Evolutionary conservation across 2,797 vertebrate genomes (phyloP).

Genomic region (Sitta carolinensis): DNA sequence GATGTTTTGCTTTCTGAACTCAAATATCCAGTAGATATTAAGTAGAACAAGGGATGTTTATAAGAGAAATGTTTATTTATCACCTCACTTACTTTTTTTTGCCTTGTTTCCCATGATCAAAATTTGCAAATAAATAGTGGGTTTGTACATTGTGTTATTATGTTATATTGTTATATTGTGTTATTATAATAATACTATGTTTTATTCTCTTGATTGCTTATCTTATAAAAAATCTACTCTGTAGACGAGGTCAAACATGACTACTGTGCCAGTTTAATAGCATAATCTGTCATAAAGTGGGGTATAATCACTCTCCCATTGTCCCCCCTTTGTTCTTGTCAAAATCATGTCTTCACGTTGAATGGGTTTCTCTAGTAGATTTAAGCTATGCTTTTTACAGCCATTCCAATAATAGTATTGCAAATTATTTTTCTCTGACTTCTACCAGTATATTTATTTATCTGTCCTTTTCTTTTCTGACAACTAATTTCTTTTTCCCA

Average conservation of each 20-base stretch:
- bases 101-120: not conserved
- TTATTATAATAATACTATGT: not conserved
- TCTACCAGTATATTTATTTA: slow-evolving; percentile 9
- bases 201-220: not conserved
- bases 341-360: not conserved
- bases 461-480: slow-evolving; percentile 5
- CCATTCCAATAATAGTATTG: not conserved
- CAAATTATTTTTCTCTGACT: not conserved
- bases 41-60: not conserved
- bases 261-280: not conserved
- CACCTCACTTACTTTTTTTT: not conserved
- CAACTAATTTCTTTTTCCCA: not conserved
- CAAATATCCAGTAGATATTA: not conserved
- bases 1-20: not conserved
- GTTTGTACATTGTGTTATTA: not conserved
- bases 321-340: not conserved
- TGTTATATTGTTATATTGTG: not conserved
- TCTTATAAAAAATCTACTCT: not conserved
- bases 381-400: not conserved
- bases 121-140: not conserved
- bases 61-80: not conserved
- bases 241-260: not conserved
- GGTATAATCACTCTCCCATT: not conserved
- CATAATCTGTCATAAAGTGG: not conserved
- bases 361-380: not conserved